phyloP scores from a whole-genome alignment of 1,140 invertebrate species.

The Drosophila guanche region DNA sequence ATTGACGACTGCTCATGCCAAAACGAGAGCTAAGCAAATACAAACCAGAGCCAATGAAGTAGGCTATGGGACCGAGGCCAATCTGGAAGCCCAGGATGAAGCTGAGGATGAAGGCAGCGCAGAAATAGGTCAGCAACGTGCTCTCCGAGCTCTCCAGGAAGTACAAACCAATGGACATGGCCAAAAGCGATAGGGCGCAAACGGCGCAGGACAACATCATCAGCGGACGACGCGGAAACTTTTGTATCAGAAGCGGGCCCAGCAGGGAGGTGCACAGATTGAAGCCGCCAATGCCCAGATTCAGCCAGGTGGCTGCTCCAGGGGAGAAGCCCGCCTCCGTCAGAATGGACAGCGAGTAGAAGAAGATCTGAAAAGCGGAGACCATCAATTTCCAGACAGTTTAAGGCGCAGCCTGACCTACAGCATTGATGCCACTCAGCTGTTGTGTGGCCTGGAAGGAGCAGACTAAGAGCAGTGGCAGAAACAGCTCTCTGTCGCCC shows the following conservation, averaged over 20 bases:
- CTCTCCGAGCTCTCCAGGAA: constrained; percentile 85
- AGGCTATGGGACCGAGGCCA: constrained; percentile 93
- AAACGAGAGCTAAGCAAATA: background rate
- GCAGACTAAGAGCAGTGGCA: constrained; percentile 89
- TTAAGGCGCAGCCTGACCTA: constrained; percentile 79
- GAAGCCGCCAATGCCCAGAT: constrained; percentile 87
- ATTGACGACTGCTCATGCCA: too few species aligned
- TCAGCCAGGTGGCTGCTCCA: constrained; percentile 86
- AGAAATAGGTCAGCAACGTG: constrained; percentile 86
- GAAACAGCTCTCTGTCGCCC: constrained; percentile 84
- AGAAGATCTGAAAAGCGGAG: constrained; percentile 86
- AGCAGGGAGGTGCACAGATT: constrained; percentile 88
- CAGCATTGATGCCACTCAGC: constrained; percentile 93
- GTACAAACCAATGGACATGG: constrained; percentile 85
- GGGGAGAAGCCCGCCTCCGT: constrained; percentile 85
- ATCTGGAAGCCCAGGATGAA: constrained; percentile 93
- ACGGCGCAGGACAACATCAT: constrained; percentile 85
- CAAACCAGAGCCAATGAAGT: constrained; percentile 87
- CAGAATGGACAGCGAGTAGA: constrained; percentile 89
- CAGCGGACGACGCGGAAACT: constrained; percentile 85
- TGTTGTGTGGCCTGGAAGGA: constrained; percentile 92
- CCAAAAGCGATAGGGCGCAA: constrained; percentile 84
- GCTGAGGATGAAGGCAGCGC: constrained; percentile 86
- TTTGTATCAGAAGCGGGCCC: constrained; percentile 85
- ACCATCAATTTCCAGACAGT: background rate